Evolutionary conservation across 2,797 vertebrate genomes (phyloP).

Genomic region (Sebastes minor): DNA sequence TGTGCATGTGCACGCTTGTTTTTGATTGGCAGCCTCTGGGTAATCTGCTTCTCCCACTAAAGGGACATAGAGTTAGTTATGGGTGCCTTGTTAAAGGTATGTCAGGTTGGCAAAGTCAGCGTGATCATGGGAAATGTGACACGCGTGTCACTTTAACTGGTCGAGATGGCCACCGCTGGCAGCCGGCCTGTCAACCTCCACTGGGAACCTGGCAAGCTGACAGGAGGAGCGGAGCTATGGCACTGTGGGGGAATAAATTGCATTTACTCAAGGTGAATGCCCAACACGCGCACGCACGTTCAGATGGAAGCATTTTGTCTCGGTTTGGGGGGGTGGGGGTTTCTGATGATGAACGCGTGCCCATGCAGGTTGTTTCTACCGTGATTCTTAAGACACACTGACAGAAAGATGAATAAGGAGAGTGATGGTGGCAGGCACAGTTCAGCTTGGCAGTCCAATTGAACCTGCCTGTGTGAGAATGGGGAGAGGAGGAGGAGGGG

Average conservation of each 20-base stretch:
- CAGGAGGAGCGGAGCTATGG: conserved; percentile 68
- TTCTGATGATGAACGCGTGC: conserved; percentile 37
- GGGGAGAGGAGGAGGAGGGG: background rate
- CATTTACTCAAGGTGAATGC: conserved; percentile 64
- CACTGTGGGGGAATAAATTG: conserved; percentile 67
- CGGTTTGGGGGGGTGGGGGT: background rate
- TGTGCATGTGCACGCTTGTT: conserved; percentile 17
- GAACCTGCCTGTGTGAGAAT: conserved; percentile 29
- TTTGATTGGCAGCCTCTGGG: conserved; percentile 66
- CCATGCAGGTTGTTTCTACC: conserved; percentile 28
- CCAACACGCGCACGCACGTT: conserved; percentile 16
- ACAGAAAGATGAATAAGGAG: conserved; percentile 58
- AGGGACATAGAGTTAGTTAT: conserved; percentile 68
- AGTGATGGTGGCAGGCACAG: conserved; percentile 37
- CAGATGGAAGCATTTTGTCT: conserved; percentile 43
- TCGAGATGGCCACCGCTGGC: conserved; percentile 69
- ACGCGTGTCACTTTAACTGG: conserved; percentile 74
- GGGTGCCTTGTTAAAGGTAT: conserved; percentile 70
- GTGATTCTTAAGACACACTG: conserved; percentile 54
- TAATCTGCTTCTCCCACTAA: conserved; percentile 42
- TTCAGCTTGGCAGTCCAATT: conserved; percentile 35
- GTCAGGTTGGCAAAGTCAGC: conserved; percentile 72
- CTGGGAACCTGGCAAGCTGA: conserved; percentile 71
- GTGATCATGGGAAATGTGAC: conserved; percentile 78
- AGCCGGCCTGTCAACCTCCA: conserved; percentile 73